Evolutionary conservation across 2,888 invertebrate genomes (phyloP).

Genomic region (Ceraclea dissimilis): DNA sequence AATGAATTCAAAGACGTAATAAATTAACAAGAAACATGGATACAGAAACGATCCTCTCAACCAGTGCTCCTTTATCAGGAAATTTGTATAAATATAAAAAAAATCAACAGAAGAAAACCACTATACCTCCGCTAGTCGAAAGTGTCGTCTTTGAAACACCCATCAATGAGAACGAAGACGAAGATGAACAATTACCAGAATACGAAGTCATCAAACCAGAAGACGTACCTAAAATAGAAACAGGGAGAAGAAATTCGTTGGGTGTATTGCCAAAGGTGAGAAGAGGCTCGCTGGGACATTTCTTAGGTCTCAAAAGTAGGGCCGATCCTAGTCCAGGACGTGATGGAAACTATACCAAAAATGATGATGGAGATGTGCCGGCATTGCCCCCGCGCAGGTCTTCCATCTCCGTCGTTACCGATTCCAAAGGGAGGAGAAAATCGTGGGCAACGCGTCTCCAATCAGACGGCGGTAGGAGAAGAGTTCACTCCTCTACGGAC

Average conservation of each 20-base stretch:
- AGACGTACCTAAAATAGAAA: constrained; percentile 2
- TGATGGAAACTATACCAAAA: constrained; percentile 40
- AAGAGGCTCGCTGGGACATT: constrained; percentile 37
- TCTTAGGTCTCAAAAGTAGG: constrained; percentile 42
- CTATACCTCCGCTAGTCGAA: constrained; percentile 23
- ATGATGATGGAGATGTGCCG: constrained; percentile 40
- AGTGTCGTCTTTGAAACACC: constrained; percentile 22
- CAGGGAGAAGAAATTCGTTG: constrained; percentile 19
- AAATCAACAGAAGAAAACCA: constrained; percentile 17
- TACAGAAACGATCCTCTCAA: constrained; percentile 36
- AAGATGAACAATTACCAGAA: constrained; percentile 11
- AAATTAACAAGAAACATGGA: constrained; percentile 23
- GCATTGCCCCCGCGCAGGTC: constrained; percentile 39
- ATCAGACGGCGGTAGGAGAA: constrained; percentile 43
- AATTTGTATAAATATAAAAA: constrained; percentile 38
- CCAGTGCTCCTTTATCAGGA: constrained; percentile 46
- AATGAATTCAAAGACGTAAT: neutral
- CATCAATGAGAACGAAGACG: constrained; percentile 17
- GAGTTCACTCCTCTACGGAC: constrained; percentile 41
- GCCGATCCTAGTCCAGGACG: constrained; percentile 40
- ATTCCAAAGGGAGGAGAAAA: constrained; percentile 53
- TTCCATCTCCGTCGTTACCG: constrained; percentile 38
- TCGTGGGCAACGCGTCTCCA: constrained; percentile 53
- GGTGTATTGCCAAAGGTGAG: constrained; percentile 22
- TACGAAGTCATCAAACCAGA: constrained; percentile 11